Evolutionary conservation across 2,888 invertebrate genomes (phyloP), one percentile per base, ranked within the genome.

Genomic region (Mythimna pallens): DNA sequence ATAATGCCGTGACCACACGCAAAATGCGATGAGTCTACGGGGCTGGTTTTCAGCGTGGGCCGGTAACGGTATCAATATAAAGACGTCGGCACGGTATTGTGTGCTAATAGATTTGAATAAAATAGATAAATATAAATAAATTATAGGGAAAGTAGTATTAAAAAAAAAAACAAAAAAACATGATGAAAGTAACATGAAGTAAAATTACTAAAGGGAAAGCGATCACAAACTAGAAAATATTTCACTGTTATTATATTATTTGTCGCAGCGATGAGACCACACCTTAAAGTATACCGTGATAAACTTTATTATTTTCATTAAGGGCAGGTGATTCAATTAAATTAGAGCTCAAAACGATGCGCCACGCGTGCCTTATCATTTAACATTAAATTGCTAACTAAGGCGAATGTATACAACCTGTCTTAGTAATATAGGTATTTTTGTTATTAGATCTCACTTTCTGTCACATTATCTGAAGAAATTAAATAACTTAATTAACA

Each of bases 261-360:
- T 58, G 30, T 67, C 17, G 9, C 65, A 59, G 10, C 17, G 1
- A 3, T 0, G 14, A 43, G n/a, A 85, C 63, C 69, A 59, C 72
- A 73, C 77, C 82, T 77, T 83, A 81, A 79, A 61, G 71, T 85
- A 79, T 85, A 78, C 73, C 61, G 76, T 83, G 84, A 83, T 85
- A 83, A 89, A 88, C 86, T 91, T 92, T 91, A 92, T 91, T 90
- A 90, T 92, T 90, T 91, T 91, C 89, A 92, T 91, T 92, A 91
- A 88, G 85, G 88, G 83, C 77, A 84, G 87, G 86, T 89, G 86
- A 86, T 89, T 87, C 84, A 87, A 87, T 88, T 86, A 86, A 87
- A 89, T 85, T 88, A 85, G 84, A 89, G 84, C 81, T 85, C 75
- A 80, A 87, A 90, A 87, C 86, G 87, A 88, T 88, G 88, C 86